These are phyloP conservation scores for Cyclura pinguis DNA, from an alignment of 2,797 vertebrate genomes.

Conservation along the genomic window DNA sequence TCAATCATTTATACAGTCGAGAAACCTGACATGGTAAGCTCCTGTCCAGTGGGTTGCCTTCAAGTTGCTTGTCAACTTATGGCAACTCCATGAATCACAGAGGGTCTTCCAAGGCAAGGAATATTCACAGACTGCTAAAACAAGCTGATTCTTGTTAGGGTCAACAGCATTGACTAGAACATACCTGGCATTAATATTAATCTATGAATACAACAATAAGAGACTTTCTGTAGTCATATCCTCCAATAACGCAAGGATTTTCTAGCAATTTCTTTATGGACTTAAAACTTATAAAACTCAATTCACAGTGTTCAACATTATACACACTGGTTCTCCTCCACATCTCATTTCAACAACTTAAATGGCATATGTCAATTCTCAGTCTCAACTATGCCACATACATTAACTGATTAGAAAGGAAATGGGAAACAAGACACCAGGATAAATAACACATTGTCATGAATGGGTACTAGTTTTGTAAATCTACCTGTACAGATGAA, in stretches of 20 bases:
- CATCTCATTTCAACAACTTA: not conserved
- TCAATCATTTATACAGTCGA: not conserved
- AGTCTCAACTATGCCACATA: not conserved
- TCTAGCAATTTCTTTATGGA: not conserved
- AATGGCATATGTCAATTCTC: not conserved
- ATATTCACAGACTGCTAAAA: not conserved
- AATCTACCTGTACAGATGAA: not conserved
- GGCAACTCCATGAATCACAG: too few species aligned
- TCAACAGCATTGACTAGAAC: constrained; percentile 11
- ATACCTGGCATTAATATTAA: not conserved
- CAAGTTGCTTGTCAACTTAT: too few species aligned
- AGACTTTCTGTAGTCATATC: not conserved
- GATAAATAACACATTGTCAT: not conserved
- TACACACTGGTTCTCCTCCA: not conserved
- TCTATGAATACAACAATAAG: not conserved
- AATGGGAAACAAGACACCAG: not conserved
- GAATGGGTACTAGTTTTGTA: not conserved
- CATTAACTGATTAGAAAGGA: constrained; percentile 6
- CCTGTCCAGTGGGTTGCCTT: too few species aligned
- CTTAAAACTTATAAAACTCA: not conserved
- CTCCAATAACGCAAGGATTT: not conserved
- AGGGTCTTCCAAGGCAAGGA: too few species aligned
- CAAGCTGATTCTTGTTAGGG: not conserved
- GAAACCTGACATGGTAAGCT: constrained; percentile 35
- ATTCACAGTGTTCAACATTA: not conserved